Evolutionary conservation across 2,797 vertebrate species (phyloP), one percentile per base, ranked within the genome.

Genomic region (Acropternis orthonyx): DNA sequence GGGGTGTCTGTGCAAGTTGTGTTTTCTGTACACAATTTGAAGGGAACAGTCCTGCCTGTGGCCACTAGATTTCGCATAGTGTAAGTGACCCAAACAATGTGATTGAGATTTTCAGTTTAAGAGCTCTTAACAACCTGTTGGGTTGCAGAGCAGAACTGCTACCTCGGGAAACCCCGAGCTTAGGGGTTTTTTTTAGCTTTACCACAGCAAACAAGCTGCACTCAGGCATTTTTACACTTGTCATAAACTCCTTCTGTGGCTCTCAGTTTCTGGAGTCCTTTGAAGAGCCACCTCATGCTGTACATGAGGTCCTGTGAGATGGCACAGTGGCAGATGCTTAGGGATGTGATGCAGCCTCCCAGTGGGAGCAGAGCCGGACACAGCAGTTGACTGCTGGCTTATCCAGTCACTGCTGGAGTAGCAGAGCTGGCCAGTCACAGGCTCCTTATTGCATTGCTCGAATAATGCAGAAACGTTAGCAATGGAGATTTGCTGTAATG

Each of bases 401-500:
- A 26, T 5, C 58, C 89, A 59, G 74, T 96, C 4, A 0, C 81
- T 95, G 54, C 82, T 65, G 20, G 85, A 92, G 74, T 71, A 96
- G 48, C 34, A 59, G 82, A 82, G 68, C 67, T 76, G 93, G 56
- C 69, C 3, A 6, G 85, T 80, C 43, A 5, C 34, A 32, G 86
- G 49, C 82, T 96, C 77, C 76, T 95, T 94, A 77, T 71, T 94
- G 83, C 87, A 27, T 83, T 91, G 94, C 75, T 95, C 46, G 15
- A 96, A 94, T 97, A 94, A 96, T 95, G 74, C 89, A 92, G 94
- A 92, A 97, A 89, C 88, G 96, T 97, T 97, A 97, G 93, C 93
- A 92, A 92, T 96, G 97, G 97, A 97, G 95, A 97, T 97, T 96
- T 94, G 68, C 95, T 88, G 75, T 97, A 98, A 97, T 95, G 95